phyloP scores from a whole-genome alignment of 2,888 invertebrate species.

The Dermolepida albohirtum region DNA sequence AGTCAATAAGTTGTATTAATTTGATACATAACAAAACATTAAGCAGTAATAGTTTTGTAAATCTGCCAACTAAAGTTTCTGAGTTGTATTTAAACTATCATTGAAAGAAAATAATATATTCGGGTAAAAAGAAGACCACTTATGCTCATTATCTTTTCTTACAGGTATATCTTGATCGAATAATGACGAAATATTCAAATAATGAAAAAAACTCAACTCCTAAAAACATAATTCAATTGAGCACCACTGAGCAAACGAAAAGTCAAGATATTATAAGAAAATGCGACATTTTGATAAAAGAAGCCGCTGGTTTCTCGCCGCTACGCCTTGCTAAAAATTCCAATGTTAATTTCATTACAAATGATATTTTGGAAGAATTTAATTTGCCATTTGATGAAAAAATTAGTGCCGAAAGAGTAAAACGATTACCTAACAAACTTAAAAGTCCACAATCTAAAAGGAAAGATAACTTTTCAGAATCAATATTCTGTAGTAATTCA shows the following conservation, averaged over 20 bases:
- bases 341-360: conserved; percentile 15
- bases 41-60: too few species aligned
- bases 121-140: too few species aligned
- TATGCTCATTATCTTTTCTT: conserved; percentile 16
- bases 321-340: background rate
- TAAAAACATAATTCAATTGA: background rate
- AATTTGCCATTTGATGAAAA: conserved; percentile 35
- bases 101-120: too few species aligned
- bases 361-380: conserved; percentile 12
- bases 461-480: conserved; percentile 40
- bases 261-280: conserved; percentile 45
- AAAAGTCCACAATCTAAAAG: background rate
- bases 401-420: conserved; percentile 35
- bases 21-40: too few species aligned
- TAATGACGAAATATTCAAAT: conserved; percentile 41
- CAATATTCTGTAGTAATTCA: conserved; percentile 43
- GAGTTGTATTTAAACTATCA: too few species aligned
- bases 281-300: conserved; percentile 45
- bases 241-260: conserved; percentile 42
- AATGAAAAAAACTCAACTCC: conserved; percentile 5
- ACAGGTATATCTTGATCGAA: conserved; percentile 45
- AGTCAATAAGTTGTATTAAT: too few species aligned
- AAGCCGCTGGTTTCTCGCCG: conserved; percentile 24
- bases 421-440: background rate
- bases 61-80: too few species aligned